Evolutionary conservation across 2,888 invertebrate species (phyloP).

Genomic region (Apomyelois bistriatella): DNA sequence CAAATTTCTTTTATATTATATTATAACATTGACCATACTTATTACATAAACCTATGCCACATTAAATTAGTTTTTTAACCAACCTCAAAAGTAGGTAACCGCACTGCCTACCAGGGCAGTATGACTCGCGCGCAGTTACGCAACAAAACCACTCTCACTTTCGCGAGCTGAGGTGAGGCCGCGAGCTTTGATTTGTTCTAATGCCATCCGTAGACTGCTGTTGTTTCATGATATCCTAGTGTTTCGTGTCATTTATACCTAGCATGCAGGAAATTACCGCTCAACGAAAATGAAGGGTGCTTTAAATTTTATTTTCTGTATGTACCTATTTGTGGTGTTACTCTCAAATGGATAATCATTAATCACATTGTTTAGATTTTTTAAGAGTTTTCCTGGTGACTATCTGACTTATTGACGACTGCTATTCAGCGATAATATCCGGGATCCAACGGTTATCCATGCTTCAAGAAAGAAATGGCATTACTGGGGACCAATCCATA

Average conservation of each 20-base stretch:
- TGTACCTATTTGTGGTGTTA: no score
- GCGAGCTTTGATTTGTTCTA: constrained; percentile 14
- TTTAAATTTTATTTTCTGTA: no score
- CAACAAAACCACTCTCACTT: constrained; percentile 74
- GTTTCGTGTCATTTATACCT: not conserved
- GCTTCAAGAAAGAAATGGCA: no score
- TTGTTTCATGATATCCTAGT: not conserved
- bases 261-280: not conserved
- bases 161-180: constrained; percentile 35
- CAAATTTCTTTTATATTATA: not conserved
- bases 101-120: constrained; percentile 53
- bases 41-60: constrained; percentile 8
- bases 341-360: no score
- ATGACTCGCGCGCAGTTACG: constrained; percentile 59
- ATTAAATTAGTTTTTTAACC: constrained; percentile 5
- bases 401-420: no score
- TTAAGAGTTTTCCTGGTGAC: no score
- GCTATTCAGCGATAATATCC: no score
- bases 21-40: constrained; percentile 7
- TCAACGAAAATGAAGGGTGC: no score
- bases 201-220: constrained; percentile 2
- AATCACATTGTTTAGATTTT: no score
- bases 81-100: constrained; percentile 25
- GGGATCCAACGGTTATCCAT: no score
- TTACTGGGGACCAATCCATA: no score